Percentiles rank a stretch among this genome's conserved stretches.
Evolutionary conservation across 1,140 invertebrate species (phyloP).

Genomic region (Drosophila navojoa): DNA sequence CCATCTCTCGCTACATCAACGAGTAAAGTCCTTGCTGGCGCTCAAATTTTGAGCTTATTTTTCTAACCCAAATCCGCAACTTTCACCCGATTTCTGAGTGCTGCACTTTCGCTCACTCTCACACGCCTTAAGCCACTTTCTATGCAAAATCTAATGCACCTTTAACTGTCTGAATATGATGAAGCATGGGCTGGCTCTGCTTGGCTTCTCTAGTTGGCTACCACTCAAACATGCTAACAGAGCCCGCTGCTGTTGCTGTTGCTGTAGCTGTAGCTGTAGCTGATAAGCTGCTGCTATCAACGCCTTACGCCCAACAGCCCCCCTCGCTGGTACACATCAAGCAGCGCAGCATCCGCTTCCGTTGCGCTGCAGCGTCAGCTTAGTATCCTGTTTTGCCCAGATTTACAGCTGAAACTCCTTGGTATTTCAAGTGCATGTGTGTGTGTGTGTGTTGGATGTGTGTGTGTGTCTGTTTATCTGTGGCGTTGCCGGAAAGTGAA

Average conservation of each 20-base stretch:
- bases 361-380: slow-evolving; percentile 68
- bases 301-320: slow-evolving; percentile 51
- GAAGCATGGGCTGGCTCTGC: neutral
- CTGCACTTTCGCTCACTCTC: neutral
- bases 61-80: slow-evolving; percentile 49
- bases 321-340: neutral
- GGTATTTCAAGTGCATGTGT: slow-evolving; percentile 27
- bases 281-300: slow-evolving; percentile 75
- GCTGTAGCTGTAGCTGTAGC: slow-evolving; percentile 27
- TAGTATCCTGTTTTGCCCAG: slow-evolving; percentile 71
- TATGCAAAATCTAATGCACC: slow-evolving; percentile 46
- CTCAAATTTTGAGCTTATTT: slow-evolving; percentile 39
- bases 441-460: slow-evolving; percentile 29
- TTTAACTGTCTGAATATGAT: slow-evolving; percentile 53
- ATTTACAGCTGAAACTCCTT: slow-evolving; percentile 70
- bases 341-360: slow-evolving; percentile 69
- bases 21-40: slow-evolving; percentile 21
- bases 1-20: neutral
- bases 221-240: slow-evolving; percentile 21
- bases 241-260: neutral
- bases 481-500: slow-evolving; percentile 73
- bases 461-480: slow-evolving; percentile 65
- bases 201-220: slow-evolving; percentile 7
- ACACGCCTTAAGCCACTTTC: neutral
- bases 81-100: slow-evolving; percentile 59